A percentile compares a stretch with the other conserved stretches of the same genome.
phyloP scores from a whole-genome alignment of 2,888 invertebrate genomes.

The Hydroisotoma schaefferi region DNA sequence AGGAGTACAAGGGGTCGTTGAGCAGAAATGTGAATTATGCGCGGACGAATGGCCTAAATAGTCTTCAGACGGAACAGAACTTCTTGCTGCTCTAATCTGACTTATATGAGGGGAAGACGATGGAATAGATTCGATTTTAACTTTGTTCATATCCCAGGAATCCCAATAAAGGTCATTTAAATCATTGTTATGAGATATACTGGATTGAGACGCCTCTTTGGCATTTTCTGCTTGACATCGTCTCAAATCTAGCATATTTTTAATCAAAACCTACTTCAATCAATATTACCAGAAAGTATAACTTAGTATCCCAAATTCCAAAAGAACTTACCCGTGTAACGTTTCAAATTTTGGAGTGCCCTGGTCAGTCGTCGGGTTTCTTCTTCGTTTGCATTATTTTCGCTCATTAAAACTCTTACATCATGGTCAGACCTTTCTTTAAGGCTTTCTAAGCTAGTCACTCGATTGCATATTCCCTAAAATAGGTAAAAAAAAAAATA shows the following conservation, averaged over 20 bases:
- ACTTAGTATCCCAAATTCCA: not conserved
- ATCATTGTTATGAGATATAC: constrained; percentile 27
- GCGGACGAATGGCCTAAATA: constrained; percentile 47
- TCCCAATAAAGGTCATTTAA: constrained; percentile 73
- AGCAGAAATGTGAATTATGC: constrained; percentile 36
- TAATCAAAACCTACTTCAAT: not conserved
- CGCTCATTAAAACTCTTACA: constrained; percentile 66
- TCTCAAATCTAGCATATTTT: constrained; percentile 6
- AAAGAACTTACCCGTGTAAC: constrained; percentile 67
- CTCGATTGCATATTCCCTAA: constrained; percentile 67
- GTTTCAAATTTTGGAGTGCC: constrained; percentile 79
- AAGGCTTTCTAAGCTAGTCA: constrained; percentile 72
- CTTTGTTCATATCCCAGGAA: constrained; percentile 73
- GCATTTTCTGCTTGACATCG: constrained; percentile 16
- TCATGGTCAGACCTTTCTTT: constrained; percentile 82
- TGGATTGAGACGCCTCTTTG: constrained; percentile 14
- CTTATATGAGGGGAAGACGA: constrained; percentile 50
- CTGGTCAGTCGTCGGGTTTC: constrained; percentile 75
- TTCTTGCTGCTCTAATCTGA: constrained; percentile 56
- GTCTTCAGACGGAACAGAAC: constrained; percentile 62
- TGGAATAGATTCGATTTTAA: constrained; percentile 51
- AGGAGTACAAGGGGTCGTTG: constrained; percentile 47
- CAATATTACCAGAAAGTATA: not conserved
- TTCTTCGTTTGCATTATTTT: constrained; percentile 68
- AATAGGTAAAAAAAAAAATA: constrained; percentile 32